Conservation (phyloP, 2,888 invertebrate species). For the Sphaeridia pumilis region DNA sequence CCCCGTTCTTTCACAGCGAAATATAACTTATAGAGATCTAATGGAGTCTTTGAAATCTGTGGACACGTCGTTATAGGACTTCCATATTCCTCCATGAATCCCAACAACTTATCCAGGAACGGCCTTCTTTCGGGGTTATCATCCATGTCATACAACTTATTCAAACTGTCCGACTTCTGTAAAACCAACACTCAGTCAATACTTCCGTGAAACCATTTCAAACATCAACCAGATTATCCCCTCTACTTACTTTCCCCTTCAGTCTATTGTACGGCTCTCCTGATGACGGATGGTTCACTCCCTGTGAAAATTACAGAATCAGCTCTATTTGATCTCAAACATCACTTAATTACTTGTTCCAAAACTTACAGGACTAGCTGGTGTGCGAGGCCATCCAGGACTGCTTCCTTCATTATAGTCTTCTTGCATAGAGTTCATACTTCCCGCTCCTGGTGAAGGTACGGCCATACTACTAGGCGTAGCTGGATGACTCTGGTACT, state of each 20-base stretch:
- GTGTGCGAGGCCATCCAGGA: slow-evolving; percentile 77
- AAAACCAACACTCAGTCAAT: neutral
- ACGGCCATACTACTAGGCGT: slow-evolving; percentile 65
- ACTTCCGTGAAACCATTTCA: slow-evolving; percentile 4
- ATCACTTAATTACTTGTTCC: no score
- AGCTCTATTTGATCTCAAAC: no score
- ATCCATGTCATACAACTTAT: slow-evolving; percentile 93
- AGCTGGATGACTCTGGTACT: slow-evolving; percentile 53
- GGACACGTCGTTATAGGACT: slow-evolving; percentile 93
- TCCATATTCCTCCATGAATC: slow-evolving; percentile 91
- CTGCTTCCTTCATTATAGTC: slow-evolving; percentile 59
- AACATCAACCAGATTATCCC: no score
- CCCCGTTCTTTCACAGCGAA: slow-evolving; percentile 93
- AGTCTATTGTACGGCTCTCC: slow-evolving; percentile 34
- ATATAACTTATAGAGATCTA: slow-evolving; percentile 96
- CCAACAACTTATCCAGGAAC: slow-evolving; percentile 88
- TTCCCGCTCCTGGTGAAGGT: slow-evolving; percentile 74
- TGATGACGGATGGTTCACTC: slow-evolving; percentile 83
- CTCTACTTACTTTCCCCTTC: slow-evolving; percentile 32
- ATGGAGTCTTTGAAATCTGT: slow-evolving; percentile 95
- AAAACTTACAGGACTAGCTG: slow-evolving; percentile 85
- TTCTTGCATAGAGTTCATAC: slow-evolving; percentile 57
- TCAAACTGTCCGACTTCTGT: slow-evolving; percentile 85
- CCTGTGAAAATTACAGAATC: no score
- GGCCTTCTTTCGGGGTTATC: slow-evolving; percentile 86